phyloP scores from a whole-genome alignment of 2,113 vertebrate genomes.

The Thalassoma bifasciatum region DNA sequence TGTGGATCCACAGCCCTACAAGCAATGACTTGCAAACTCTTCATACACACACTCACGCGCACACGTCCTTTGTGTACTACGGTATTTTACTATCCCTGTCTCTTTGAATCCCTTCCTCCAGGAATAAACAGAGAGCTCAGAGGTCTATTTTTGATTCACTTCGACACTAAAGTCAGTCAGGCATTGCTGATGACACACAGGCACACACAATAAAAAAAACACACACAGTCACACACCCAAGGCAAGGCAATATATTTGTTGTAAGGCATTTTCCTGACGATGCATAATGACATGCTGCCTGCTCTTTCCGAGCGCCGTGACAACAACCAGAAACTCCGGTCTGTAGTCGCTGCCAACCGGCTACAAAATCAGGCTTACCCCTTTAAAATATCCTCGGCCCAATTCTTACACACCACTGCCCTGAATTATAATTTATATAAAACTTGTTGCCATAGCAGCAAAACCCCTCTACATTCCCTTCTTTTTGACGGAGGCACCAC shows the following conservation, averaged over 20 bases:
- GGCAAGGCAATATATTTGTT: constrained; percentile 33
- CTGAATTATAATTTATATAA: constrained; percentile 63
- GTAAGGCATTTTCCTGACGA: constrained; percentile 48
- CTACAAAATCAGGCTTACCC: constrained; percentile 11
- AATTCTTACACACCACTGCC: constrained; percentile 36
- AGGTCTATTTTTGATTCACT: constrained; percentile 66
- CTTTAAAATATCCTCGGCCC: constrained; percentile 22
- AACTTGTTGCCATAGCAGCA: constrained; percentile 75
- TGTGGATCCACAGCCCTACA: constrained; percentile 6
- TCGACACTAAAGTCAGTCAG: constrained; percentile 56
- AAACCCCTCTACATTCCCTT: constrained; percentile 35
- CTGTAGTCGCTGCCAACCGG: constrained; percentile 8
- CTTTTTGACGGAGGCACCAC: constrained; percentile 43
- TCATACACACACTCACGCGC: constrained; percentile 10
- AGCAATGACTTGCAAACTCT: constrained; percentile 7
- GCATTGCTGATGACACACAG: constrained; percentile 53
- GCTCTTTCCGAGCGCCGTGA: constrained; percentile 18
- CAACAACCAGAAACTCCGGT: constrained; percentile 26
- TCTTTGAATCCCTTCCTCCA: constrained; percentile 52
- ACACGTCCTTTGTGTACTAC: constrained; percentile 12
- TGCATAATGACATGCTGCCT: constrained; percentile 46
- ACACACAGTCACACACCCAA: neutral
- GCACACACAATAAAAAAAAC: neutral
- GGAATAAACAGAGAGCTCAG: constrained; percentile 49
- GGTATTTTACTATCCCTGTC: constrained; percentile 49